Conservation (phyloP, 2,797 vertebrate species). For the Sebastes goodei region DNA sequence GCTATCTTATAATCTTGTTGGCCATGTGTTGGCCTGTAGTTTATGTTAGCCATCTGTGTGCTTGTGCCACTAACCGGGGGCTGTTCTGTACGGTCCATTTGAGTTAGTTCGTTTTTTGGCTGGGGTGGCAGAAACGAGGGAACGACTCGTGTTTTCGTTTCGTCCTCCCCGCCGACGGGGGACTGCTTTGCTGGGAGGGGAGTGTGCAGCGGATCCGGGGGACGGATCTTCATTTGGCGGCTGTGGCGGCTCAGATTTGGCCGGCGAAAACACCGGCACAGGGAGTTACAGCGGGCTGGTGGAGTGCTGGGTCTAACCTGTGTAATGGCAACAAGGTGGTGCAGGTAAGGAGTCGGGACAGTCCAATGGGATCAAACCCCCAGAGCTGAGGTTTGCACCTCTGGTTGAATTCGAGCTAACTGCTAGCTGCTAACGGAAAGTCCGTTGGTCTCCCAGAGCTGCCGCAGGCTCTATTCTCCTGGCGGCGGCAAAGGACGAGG, state of each 20-base stretch:
- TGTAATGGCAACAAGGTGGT: too few species aligned
- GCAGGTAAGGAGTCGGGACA: fast-evolving
- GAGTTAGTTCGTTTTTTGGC: not conserved
- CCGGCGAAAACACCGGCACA: too few species aligned
- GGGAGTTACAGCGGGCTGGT: not conserved
- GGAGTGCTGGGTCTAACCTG: not conserved
- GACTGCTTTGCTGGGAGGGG: not conserved
- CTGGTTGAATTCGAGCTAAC: fast-evolving
- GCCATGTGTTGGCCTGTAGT: not conserved
- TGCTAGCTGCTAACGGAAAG: not conserved
- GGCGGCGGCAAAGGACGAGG: too few species aligned
- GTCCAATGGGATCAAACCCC: fast-evolving
- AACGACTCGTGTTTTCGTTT: not conserved
- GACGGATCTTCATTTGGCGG: not conserved
- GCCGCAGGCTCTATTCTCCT: not conserved
- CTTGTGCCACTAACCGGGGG: not conserved
- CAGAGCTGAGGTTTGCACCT: not conserved
- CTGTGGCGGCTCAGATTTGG: too few species aligned
- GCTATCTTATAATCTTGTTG: not conserved
- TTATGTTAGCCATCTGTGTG: not conserved
- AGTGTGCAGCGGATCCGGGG: not conserved
- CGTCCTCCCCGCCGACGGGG: not conserved
- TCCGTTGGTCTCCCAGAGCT: not conserved
- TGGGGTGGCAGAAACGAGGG: not conserved
- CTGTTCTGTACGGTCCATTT: not conserved